Evolutionary conservation across 1,140 invertebrate species (phyloP), one percentile per base, ranked within the genome.

Genomic region (Drosophila persimilis): DNA sequence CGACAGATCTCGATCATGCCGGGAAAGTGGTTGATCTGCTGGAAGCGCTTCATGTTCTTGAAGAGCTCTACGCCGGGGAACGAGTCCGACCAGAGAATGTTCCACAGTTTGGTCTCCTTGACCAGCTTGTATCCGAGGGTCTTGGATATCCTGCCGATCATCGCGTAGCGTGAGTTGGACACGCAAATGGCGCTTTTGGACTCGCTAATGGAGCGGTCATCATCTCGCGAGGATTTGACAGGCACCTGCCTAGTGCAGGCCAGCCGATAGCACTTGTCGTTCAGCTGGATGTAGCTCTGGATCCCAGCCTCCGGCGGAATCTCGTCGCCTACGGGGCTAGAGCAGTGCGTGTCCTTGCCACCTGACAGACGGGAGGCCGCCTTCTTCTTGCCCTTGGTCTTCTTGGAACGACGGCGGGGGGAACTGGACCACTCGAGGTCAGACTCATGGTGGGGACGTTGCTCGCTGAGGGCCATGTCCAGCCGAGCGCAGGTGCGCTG

Each of bases 11-110:
- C 97, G 62, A 95, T 93, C 96, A 98, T 97, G 26, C 96, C 96
- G n/a, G 97, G 97, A 91, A 97, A 98, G 91, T 98, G 97, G 89
- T 98, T 97, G 20, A 97, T 95, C 91, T 96, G 96, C 92, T 98
- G 95, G 91, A 95, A 98, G 61, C 96, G 93, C 91, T 97, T 97
- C 96, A 98, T 97, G 64, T 97, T 96, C 91, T 97, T 97, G 3
- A 95, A 95, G 53, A 95, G 92, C 77, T 97, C 96, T 1, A 97
- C 93, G 15, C 95, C 95, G 7, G 97, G 94, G 61, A 95, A 96
- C 58, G 95, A 93, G 90, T 98, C 97, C 0, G 96, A 97, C 97
- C 97, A 98, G 77, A 95, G 96, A 20, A 98, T 93, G 90, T 97
- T 97, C 97, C 97, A 98, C 56, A 94, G 94, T 29, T 97, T 95